phyloP scores from a whole-genome alignment of 2,797 vertebrate species.

The Remorina albescens region DNA sequence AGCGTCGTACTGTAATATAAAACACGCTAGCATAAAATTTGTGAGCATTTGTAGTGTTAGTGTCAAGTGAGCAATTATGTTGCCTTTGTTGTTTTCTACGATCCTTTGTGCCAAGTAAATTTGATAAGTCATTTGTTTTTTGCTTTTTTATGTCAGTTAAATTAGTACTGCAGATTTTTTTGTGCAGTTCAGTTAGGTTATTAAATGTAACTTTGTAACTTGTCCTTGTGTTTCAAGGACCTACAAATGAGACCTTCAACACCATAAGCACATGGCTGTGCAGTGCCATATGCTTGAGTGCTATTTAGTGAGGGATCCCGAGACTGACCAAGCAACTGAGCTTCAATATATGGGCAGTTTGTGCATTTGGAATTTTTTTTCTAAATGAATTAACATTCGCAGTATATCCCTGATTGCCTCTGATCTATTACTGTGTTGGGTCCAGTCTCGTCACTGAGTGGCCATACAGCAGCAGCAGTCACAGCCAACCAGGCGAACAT shows the following conservation, averaged over 20 bases:
- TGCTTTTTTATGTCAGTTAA: no score
- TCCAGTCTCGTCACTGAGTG: slow-evolving; percentile 10
- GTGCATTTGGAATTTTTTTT: neutral
- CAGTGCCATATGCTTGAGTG: neutral
- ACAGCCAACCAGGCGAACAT: neutral
- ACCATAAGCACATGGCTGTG: neutral
- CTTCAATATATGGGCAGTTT: neutral
- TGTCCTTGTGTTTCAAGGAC: neutral
- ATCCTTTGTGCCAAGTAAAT: neutral
- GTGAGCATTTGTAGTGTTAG: neutral
- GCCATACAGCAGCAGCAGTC: slow-evolving; percentile 19
- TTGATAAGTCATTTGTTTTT: neutral
- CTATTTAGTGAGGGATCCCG: neutral
- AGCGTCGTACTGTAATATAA: neutral
- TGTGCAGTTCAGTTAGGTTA: neutral
- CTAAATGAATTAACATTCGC: neutral
- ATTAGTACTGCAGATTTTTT: neutral
- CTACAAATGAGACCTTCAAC: neutral
- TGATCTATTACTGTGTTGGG: slow-evolving; percentile 9
- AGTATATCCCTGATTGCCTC: neutral
- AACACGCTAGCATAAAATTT: neutral
- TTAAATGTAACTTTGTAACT: neutral
- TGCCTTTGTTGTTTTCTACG: neutral
- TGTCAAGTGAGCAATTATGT: neutral
- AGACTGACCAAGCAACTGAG: neutral